phyloP scores from a whole-genome alignment of 2,113 vertebrate genomes.

The Hemiscyllium ocellatum region DNA sequence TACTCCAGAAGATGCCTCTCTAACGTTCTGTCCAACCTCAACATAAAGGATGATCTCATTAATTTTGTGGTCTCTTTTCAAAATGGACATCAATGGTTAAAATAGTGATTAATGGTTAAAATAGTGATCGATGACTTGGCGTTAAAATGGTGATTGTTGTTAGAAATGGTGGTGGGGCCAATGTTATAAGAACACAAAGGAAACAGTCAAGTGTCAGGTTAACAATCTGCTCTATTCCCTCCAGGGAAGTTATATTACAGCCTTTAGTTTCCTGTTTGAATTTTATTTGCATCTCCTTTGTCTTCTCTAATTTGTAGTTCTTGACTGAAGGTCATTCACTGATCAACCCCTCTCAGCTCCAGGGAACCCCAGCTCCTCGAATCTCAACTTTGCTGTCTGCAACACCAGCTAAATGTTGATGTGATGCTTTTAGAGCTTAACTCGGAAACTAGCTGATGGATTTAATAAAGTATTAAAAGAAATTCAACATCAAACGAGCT shows the following conservation, averaged over 20 bases:
- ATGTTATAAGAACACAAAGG: background rate
- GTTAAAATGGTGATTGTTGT: too few relatives aligned
- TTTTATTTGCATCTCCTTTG: background rate
- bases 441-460: background rate
- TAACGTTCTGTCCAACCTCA: too few relatives aligned
- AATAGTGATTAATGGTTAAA: background rate
- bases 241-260: background rate
- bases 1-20: too few relatives aligned
- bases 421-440: background rate
- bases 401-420: background rate
- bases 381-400: background rate
- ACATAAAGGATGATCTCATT: too few relatives aligned
- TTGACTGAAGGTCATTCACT: background rate
- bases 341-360: background rate
- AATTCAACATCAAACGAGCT: constrained; percentile 18
- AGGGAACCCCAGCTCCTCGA: background rate
- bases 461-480: constrained; percentile 16
- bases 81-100: background rate
- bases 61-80: background rate
- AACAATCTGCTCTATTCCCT: background rate
- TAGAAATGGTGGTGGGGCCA: background rate
- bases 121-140: too few relatives aligned
- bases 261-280: background rate
- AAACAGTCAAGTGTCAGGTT: background rate
- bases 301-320: background rate